A percentile compares a stretch with the other conserved stretches of the same genome.
Conservation (phyloP, 2,113 vertebrate species). For the Aleadryas rufinucha region DNA sequence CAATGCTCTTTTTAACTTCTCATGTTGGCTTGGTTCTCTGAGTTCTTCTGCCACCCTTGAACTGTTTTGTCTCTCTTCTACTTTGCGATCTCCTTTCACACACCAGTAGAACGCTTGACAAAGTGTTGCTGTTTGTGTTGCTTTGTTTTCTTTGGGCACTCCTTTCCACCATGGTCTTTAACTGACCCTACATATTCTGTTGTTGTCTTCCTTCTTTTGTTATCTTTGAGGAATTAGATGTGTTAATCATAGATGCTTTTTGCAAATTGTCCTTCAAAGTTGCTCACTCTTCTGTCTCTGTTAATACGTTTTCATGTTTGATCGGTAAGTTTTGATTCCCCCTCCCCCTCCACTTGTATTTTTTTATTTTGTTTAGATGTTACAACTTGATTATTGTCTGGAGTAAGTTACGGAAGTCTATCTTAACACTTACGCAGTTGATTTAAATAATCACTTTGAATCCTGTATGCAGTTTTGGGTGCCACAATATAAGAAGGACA, state of each 20-base stretch:
- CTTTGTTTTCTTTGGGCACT: background rate
- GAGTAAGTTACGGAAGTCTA: background rate
- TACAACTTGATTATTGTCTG: background rate
- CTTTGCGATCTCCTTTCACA: background rate
- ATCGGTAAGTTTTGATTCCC: background rate
- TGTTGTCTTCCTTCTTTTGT: background rate
- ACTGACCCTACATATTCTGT: background rate
- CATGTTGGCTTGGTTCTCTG: background rate
- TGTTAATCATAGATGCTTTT: background rate
- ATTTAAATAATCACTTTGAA: background rate
- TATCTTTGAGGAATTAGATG: background rate
- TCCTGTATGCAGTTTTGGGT: background rate
- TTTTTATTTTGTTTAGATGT: background rate
- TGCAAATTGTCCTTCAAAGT: background rate
- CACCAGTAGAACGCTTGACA: background rate
- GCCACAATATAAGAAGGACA: background rate
- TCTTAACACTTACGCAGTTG: background rate
- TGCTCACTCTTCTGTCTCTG: background rate
- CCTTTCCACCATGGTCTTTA: background rate
- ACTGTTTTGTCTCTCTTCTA: background rate
- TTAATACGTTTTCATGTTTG: background rate
- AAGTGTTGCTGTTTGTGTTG: background rate
- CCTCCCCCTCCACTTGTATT: accelerated
- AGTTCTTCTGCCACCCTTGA: background rate
- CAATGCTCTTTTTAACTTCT: background rate